Base-by-base conservation (phyloP, 2,888 invertebrate genomes). In the Athripsodes cinereus region DNA sequence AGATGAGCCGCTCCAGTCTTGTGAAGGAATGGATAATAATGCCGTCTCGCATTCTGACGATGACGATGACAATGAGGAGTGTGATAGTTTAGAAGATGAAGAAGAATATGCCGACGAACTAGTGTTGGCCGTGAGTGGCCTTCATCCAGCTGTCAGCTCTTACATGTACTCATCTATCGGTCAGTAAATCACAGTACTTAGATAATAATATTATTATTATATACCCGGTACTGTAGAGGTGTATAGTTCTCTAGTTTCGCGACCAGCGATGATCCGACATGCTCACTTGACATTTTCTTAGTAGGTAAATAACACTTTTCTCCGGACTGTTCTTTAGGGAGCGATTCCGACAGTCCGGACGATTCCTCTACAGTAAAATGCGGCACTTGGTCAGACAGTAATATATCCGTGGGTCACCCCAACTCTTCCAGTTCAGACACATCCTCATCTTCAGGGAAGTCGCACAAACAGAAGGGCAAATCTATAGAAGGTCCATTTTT, bases 271-370 rank as follows among this genome's bases (percentile, higher is more conserved):
- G n/a, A n/a, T n/a, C n/a, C n/a, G n/a, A n/a, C n/a, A n/a, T n/a
- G n/a, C n/a, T n/a, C n/a, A n/a, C 13, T 13, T 8, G 40, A 40
- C 16, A 3, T n/a, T 40, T 13, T 16, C 16, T 16, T 13, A 40
- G 16, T 49, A 20, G 31, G 13, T 49, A 31, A 55, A 52, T 57
- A 20, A 52, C 52, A 19, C 46, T 57, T 57, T 57, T 55, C 55
- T 56, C 52, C 58, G 61, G 58, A 55, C 55, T 57, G 55, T 56
- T 58, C 56, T 51, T 20, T 61, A 66, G 70, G 68, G 59, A 69
- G 79, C 64, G 81, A 82, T 68, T 81, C 81, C 67, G 82, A 83
- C 68, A 82, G 82, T 70, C 77, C 81, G 62, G 83, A 83, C 67
- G 80, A 74, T 58, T 73, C 72, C 58, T 71, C 80, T 53, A 82